Percentiles rank a stretch among this genome's conserved stretches.
Evolutionary conservation across 1,140 invertebrate genomes (phyloP).

Genomic region (Chrysoperla carnea): DNA sequence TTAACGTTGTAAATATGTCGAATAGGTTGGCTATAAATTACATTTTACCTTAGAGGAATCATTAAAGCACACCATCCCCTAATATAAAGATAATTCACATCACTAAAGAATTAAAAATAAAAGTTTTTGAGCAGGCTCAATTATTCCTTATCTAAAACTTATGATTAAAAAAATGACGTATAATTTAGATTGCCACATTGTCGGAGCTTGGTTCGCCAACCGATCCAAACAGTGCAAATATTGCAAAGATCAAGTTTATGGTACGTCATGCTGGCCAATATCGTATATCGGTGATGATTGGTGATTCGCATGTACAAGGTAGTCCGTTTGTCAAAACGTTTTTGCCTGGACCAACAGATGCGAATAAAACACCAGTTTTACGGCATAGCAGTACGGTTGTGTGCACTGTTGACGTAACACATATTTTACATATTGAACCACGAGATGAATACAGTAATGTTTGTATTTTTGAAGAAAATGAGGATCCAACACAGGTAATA

Average conservation of each 20-base stretch:
- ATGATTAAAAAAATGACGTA: too few species aligned
- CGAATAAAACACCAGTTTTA: conserved; percentile 67
- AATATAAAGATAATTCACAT: too few species aligned
- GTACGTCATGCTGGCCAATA: conserved; percentile 80
- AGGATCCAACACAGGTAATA: conserved; percentile 44
- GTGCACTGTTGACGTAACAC: conserved; percentile 56
- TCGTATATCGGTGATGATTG: conserved; percentile 67
- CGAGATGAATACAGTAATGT: conserved; percentile 79
- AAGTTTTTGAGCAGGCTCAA: too few species aligned
- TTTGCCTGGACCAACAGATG: conserved; percentile 57
- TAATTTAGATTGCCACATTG: conserved; percentile 43
- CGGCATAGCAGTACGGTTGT: conserved; percentile 75
- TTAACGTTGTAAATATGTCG: too few species aligned
- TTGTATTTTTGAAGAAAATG: conserved; percentile 42
- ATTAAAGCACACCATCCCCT: too few species aligned
- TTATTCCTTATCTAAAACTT: too few species aligned
- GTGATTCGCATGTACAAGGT: conserved; percentile 37
- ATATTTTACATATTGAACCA: conserved; percentile 71
- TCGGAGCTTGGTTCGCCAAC: conserved; percentile 73
- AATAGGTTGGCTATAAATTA: too few species aligned
- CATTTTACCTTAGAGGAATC: too few species aligned
- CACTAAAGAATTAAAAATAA: too few species aligned
- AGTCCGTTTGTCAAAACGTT: conserved; percentile 42
- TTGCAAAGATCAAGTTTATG: conserved; percentile 76
- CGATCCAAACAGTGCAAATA: conserved; percentile 65